A percentile compares a stretch with the other conserved stretches of the same genome.
Evolutionary conservation across 1,140 invertebrate species (phyloP).

Genomic region (Brachionus asplanchnoidis): DNA sequence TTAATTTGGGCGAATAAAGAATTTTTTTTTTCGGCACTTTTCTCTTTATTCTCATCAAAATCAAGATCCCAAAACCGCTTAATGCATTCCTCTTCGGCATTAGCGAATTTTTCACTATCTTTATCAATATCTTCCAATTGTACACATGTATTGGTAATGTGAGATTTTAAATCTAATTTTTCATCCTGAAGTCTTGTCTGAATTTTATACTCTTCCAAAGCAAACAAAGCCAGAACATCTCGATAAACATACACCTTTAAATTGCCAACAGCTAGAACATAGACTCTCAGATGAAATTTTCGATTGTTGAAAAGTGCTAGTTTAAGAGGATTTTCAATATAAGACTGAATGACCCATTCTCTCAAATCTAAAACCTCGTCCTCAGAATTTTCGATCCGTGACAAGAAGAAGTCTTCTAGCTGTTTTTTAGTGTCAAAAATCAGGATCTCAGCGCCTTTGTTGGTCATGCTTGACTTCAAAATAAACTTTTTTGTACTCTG

Average conservation of each 20-base stretch:
- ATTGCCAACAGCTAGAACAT: neutral
- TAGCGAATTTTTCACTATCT: neutral
- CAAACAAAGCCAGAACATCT: constrained; percentile 21
- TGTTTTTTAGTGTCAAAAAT: constrained; percentile 28
- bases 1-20: neutral
- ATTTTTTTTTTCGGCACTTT: neutral
- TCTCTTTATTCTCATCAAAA: neutral
- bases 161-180: neutral
- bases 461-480: constrained; percentile 11
- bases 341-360: constrained; percentile 30
- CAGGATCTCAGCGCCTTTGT: constrained; percentile 18
- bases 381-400: neutral
- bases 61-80: constrained; percentile 12
- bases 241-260: constrained; percentile 27
- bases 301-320: neutral
- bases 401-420: neutral
- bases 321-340: neutral
- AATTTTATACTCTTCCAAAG: neutral
- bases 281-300: constrained; percentile 39
- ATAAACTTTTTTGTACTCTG: constrained; percentile 13
- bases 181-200: neutral
- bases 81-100: neutral
- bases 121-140: constrained; percentile 23
- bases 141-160: constrained; percentile 27
- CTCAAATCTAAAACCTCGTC: constrained; percentile 14